Base-by-base conservation (phyloP, 2,888 invertebrate species). In the Aromia moschata region DNA sequence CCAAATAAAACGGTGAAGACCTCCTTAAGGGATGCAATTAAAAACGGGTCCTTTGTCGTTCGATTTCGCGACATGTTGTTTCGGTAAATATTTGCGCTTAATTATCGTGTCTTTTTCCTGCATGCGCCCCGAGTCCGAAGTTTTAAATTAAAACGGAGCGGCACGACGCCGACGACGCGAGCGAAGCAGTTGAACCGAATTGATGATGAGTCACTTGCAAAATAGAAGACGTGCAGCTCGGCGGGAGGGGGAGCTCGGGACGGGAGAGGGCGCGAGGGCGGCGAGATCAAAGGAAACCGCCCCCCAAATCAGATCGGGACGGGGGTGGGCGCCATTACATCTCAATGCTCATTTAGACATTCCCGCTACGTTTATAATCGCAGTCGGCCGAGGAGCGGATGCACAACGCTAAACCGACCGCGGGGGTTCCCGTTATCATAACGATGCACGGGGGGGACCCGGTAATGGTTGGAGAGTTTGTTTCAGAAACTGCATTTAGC, bases 221-320 rank as follows among this genome's bases (percentile, higher is more conserved):
- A 79, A 79, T 79, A 77, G 74, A 76, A 73, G 74, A 75, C 70
- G 66, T 67, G 56, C 53, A 55, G 67, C 62, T 70, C 58, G 70
- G 46, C 52, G 51, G 62, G 45, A 63, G 56, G 65, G 66, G 63
- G 58, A 52, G n/a, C n/a, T n/a, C n/a, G n/a, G n/a, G n/a, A n/a
- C n/a, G n/a, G n/a, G 57, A 55, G 41, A 62, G 44, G 49, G 56
- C 59, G 64, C 58, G 76, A 73, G 82, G 81, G 82, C 84, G 85
- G 85, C 82, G 82, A 85, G 84, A 85, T 86, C 86, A 86, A 85
- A 86, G 83, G 83, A 81, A 82, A 82, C 86, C 86, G 83, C 80
- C 80, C 79, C 77, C 76, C 74, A 77, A 77, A 77, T 77, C 79
- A 77, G 74, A 76, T 77, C 77, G 74, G 75, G 69, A 71, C 70